phyloP scores from a whole-genome alignment of 1,140 invertebrate genomes.

The Cydia fagiglandana region DNA sequence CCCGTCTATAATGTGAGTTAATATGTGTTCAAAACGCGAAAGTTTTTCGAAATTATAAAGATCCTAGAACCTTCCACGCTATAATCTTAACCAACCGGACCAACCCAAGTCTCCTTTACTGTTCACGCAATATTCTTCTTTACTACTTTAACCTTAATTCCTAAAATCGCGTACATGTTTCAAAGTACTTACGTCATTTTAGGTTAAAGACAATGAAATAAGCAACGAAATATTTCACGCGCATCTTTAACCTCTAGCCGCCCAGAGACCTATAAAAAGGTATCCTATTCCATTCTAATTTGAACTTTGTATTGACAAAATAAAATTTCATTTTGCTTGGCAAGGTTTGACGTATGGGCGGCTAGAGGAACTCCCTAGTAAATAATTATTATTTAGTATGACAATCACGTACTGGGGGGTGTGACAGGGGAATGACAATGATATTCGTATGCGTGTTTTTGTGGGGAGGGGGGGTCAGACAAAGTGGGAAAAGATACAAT shows the following conservation, averaged over 20 bases:
- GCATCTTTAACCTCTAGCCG: background rate
- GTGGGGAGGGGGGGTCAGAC: background rate
- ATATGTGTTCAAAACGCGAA: no score
- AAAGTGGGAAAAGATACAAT: background rate
- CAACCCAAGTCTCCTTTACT: background rate
- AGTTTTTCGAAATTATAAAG: no score
- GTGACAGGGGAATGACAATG: conserved; percentile 50
- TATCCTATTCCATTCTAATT: no score
- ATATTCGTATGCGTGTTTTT: conserved; percentile 41
- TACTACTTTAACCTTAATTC: background rate
- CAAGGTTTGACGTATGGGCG: no score
- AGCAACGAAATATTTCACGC: background rate
- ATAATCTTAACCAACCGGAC: background rate
- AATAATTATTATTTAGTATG: conserved; percentile 60
- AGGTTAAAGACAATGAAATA: background rate
- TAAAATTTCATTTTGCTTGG: no score
- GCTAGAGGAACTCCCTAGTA: conserved; percentile 33
- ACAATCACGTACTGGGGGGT: conserved; percentile 44
- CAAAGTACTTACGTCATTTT: background rate
- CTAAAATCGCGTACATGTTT: background rate
- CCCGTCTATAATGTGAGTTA: no score
- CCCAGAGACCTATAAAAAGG: background rate
- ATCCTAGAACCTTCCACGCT: background rate
- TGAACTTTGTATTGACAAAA: no score
- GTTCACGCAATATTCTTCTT: background rate